Percentiles rank a stretch among this genome's conserved stretches.
Conservation (phyloP, 2,888 invertebrate species). For the Neelides folsomi region DNA sequence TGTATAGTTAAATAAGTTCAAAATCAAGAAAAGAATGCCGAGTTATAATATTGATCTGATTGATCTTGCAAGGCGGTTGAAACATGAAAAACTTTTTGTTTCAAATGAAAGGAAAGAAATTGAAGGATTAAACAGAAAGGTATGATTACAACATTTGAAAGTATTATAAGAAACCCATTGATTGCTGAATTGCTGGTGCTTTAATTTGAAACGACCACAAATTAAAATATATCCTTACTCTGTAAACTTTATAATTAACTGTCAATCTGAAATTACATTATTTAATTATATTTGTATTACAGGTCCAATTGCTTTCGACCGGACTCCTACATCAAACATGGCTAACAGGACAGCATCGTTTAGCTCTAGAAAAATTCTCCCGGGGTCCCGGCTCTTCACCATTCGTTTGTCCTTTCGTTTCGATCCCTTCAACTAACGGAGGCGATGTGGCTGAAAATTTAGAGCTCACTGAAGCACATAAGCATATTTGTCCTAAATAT, state of each 20-base stretch:
- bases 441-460: constrained; percentile 26
- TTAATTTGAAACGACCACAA: too few species aligned
- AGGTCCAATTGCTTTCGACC: constrained; percentile 28
- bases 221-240: too few species aligned
- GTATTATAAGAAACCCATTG: too few species aligned
- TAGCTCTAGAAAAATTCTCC: constrained; percentile 26
- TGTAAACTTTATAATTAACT: not conserved
- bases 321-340: constrained; percentile 30
- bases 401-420: constrained; percentile 22
- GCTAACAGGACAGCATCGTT: constrained; percentile 30
- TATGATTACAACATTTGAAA: too few species aligned
- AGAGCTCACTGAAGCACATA: constrained; percentile 30
- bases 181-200: too few species aligned
- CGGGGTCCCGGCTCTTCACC: constrained; percentile 18
- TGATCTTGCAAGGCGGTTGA: constrained; percentile 54
- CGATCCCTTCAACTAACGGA: constrained; percentile 13
- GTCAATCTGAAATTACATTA: too few species aligned
- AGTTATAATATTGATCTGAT: constrained; percentile 40
- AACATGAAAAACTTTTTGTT: constrained; percentile 75
- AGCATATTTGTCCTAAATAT: constrained; percentile 21
- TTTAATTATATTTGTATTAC: not conserved
- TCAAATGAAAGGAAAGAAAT: constrained; percentile 70
- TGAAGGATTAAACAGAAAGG: constrained; percentile 59
- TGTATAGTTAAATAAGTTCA: not conserved
- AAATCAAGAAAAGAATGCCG: constrained; percentile 26